Percentiles rank a stretch among this genome's conserved stretches.
phyloP scores from a whole-genome alignment of 2,888 invertebrate genomes.

The Fragum whitleyi region DNA sequence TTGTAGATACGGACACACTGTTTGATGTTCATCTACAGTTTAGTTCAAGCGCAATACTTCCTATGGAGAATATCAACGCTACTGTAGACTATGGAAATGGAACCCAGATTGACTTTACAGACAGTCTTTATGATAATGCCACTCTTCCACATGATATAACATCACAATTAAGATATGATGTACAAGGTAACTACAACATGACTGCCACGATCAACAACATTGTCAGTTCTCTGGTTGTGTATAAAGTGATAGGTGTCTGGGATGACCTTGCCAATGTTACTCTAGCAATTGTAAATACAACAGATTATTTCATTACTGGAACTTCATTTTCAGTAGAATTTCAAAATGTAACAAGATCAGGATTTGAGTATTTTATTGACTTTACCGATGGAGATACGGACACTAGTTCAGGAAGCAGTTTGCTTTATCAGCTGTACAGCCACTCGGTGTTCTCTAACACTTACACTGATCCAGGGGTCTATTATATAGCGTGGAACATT shows the following conservation, averaged over 20 bases:
- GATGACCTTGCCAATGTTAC: slow-evolving; percentile 29
- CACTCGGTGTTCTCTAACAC: slow-evolving; percentile 26
- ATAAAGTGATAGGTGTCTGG: slow-evolving; percentile 35
- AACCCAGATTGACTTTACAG: not conserved
- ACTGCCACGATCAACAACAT: slow-evolving; percentile 37
- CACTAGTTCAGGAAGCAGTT: slow-evolving; percentile 11
- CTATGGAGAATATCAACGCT: not conserved
- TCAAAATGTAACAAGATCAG: slow-evolving; percentile 44
- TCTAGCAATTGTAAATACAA: not conserved
- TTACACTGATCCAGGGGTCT: slow-evolving; percentile 36
- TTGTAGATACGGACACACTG: not conserved
- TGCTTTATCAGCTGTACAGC: slow-evolving; percentile 35
- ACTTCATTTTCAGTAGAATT: slow-evolving; percentile 30
- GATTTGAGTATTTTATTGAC: slow-evolving; percentile 56
- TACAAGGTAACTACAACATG: slow-evolving; percentile 53
- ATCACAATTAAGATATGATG: slow-evolving; percentile 32
- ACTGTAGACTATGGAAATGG: slow-evolving; percentile 23
- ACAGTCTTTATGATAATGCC: not conserved
- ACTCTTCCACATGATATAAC: slow-evolving; percentile 6
- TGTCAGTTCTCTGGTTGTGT: slow-evolving; percentile 20
- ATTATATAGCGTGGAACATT: slow-evolving; percentile 34
- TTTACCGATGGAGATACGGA: slow-evolving; percentile 43
- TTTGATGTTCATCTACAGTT: not conserved
- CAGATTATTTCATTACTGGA: not conserved
- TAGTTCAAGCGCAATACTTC: not conserved